Evolutionary conservation across 2,797 vertebrate genomes (phyloP).

Genomic region (Melanogrammus aeglefinus): DNA sequence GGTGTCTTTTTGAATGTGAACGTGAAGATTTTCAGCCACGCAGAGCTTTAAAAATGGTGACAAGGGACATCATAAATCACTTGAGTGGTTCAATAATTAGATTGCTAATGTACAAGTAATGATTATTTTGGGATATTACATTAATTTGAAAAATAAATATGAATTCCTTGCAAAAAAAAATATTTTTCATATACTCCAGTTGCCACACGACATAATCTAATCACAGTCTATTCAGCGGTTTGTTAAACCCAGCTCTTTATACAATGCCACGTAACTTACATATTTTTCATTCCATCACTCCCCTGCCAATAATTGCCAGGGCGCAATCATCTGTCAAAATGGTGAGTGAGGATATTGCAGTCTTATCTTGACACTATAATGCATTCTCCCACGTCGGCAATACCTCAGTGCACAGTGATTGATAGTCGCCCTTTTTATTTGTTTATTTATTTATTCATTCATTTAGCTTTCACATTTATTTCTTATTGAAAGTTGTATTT

Average conservation of each 20-base stretch:
- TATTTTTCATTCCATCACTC: neutral
- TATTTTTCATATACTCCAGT: too few relatives aligned
- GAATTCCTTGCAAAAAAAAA: too few relatives aligned
- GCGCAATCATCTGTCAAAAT: constrained; percentile 5
- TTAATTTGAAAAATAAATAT: neutral
- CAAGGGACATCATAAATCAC: neutral
- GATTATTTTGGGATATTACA: neutral
- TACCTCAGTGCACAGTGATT: constrained; percentile 4
- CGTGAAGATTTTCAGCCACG: neutral
- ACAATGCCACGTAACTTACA: neutral
- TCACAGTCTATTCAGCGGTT: neutral
- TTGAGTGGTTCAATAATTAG: neutral
- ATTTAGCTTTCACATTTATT: neutral
- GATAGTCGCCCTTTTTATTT: neutral
- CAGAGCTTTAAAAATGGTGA: neutral
- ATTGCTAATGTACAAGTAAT: neutral
- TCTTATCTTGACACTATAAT: constrained; percentile 8
- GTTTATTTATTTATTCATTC: constrained; percentile 4
- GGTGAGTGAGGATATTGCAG: neutral
- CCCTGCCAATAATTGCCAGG: neutral
- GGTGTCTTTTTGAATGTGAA: neutral
- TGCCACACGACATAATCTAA: too few relatives aligned
- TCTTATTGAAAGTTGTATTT: constrained; percentile 2
- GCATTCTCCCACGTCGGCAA: constrained; percentile 6
- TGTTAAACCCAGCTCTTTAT: neutral